Base-by-base conservation (phyloP, 2,113 vertebrate species). In the Oreochromis aureus region DNA sequence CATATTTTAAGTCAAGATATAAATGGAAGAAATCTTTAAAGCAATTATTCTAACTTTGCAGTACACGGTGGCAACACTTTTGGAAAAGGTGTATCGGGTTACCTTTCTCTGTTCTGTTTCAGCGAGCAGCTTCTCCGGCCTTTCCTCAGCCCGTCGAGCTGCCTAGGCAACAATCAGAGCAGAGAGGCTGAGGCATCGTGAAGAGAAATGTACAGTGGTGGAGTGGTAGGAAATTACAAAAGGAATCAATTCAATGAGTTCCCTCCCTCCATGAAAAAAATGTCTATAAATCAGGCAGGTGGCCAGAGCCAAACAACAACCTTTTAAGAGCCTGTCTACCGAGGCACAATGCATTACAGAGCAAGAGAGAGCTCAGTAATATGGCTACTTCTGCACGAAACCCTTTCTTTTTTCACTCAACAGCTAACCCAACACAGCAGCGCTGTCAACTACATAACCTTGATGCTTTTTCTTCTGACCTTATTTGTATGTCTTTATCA, bases 161-260 rank as follows among this genome's bases (percentile, higher is more conserved):
- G 93, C 89, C 87, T 86, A 87, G 86, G 91, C 91, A 86, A 87
- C 89, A 90, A 89, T 92, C 91, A 92, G 90, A 91, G 90, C 81
- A 36, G 88, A 92, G 89, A 79, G 86, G 85, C 85, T 87, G 90
- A 89, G 87, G 89, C 87, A 66, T 85, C 86, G 89, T 39, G 51
- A n/a, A 86, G 91, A 93, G 87, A 87, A 92, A 92, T 87, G 92
- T 86, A 90, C 92, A 94, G 84, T 76, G 71, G 39, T 81, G 87
- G 80, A 91, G 86, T 84, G 82, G 81, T 86, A 76, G 91, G 89
- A 93, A 94, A 96, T 96, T 93, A 94, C 91, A 92, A 83, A 92
- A 93, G 89, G 93, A 93, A 95, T 95, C 87, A 91, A 93, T 93
- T 93, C 91, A 86, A 88, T 87, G 84, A 87, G 84, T 85, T 94